Conservation (phyloP, 2,888 invertebrate species). For the Campoplex capitator region DNA sequence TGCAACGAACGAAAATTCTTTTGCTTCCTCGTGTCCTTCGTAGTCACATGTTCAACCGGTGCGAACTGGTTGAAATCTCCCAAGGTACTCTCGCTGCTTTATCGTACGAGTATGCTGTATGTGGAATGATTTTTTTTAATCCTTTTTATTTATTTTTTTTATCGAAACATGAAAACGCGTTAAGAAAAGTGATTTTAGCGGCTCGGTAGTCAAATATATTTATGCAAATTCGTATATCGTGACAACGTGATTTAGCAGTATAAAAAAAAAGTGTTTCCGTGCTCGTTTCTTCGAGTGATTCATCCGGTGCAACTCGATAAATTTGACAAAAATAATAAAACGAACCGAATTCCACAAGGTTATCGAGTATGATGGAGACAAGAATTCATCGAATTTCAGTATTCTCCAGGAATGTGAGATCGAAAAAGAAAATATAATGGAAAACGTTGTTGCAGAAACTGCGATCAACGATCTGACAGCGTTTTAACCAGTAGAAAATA, state of each 20-base stretch:
- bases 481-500: background rate
- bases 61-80: background rate
- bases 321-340: background rate
- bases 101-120: background rate
- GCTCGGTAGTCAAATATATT: background rate
- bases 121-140: background rate
- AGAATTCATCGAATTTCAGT: background rate
- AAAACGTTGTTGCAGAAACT: no score
- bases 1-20: conserved; percentile 1
- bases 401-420: background rate
- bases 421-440: no score
- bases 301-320: background rate
- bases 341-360: background rate
- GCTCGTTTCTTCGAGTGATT: background rate
- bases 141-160: no score
- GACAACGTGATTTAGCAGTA: background rate
- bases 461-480: background rate
- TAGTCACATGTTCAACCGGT: background rate
- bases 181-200: background rate
- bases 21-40: background rate
- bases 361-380: background rate
- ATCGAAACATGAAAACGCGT: background rate
- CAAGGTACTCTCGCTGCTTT: background rate
- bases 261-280: background rate
- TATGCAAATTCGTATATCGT: background rate